phyloP scores from a whole-genome alignment of 2,113 vertebrate genomes.

The Aldabrachelys gigantea region DNA sequence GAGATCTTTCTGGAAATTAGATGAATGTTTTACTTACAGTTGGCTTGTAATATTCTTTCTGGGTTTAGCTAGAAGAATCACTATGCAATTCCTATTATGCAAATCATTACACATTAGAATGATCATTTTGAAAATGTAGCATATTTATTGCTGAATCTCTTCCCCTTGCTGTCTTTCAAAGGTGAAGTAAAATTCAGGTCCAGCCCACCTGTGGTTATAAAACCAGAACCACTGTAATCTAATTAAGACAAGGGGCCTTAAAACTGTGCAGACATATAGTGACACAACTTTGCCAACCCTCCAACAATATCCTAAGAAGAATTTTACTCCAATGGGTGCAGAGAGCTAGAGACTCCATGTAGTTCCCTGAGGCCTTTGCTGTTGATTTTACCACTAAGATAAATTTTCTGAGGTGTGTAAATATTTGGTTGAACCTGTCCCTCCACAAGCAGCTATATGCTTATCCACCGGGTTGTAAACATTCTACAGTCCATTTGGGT shows the following conservation, averaged over 20 bases:
- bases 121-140: not conserved
- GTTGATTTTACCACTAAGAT: not conserved
- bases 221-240: fast-evolving
- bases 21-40: not conserved
- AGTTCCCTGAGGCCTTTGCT: not conserved
- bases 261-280: not conserved
- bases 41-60: not conserved
- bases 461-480: not conserved
- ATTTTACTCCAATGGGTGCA: too few species aligned
- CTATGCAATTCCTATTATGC: not conserved
- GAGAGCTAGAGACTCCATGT: not conserved
- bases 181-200: not conserved
- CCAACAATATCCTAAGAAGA: not conserved
- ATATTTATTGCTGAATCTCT: not conserved
- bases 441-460: not conserved
- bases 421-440: not conserved
- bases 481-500: not conserved
- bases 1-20: not conserved
- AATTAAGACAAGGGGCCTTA: not conserved
- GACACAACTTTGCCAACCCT: not conserved
- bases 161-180: not conserved
- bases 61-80: not conserved
- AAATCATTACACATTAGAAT: not conserved
- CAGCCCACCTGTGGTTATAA: not conserved
- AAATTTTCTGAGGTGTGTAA: not conserved